phyloP scores from a whole-genome alignment of 2,888 invertebrate genomes.

The Drosophila cognata region DNA sequence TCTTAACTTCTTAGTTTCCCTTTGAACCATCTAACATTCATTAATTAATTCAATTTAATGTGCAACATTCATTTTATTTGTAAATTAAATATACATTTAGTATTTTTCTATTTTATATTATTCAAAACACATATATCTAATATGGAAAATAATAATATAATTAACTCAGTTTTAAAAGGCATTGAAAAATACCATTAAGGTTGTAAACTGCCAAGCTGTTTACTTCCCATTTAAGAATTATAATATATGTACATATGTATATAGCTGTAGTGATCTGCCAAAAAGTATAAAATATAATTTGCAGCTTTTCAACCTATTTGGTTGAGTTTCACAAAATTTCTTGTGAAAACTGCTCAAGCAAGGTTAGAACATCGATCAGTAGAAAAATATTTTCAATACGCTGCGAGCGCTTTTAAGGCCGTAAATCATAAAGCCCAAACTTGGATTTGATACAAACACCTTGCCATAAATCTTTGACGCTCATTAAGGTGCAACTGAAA shows the following conservation, averaged over 20 bases:
- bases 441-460: slow-evolving; percentile 66
- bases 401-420: slow-evolving; percentile 59
- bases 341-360: slow-evolving; percentile 27
- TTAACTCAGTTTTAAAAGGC: not conserved
- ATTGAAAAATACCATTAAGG: not conserved
- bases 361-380: slow-evolving; percentile 69
- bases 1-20: not conserved
- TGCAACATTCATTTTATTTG: too few relatives aligned
- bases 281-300: not conserved
- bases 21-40: not conserved
- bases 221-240: not conserved
- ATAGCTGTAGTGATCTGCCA: not conserved
- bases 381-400: slow-evolving; percentile 55
- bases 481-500: slow-evolving; percentile 76
- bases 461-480: slow-evolving; percentile 70
- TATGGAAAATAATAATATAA: not conserved
- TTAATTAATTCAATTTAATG: not conserved
- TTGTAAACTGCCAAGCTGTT: not conserved
- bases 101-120: not conserved
- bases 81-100: not conserved
- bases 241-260: not conserved
- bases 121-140: not conserved
- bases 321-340: slow-evolving; percentile 15
- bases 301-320: not conserved
- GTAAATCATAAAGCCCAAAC: slow-evolving; percentile 69